phyloP scores from a whole-genome alignment of 2,113 vertebrate species.

The Dryoscopus gambensis region DNA sequence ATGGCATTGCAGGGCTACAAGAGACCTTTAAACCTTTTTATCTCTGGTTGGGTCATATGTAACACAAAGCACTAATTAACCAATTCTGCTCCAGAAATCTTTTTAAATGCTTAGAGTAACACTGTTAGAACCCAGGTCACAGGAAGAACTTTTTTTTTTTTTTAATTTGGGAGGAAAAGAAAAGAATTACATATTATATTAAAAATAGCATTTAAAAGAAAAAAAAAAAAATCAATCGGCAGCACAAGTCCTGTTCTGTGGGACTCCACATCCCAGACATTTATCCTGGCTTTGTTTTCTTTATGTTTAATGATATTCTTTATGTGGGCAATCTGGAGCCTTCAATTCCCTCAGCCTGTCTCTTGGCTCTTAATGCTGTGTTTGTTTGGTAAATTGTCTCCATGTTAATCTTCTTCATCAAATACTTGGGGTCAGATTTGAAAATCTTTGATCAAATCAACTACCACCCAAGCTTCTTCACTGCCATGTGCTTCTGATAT shows the following conservation, averaged over 20 bases:
- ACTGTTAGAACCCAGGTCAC: slow-evolving; percentile 64
- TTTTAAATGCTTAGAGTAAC: slow-evolving; percentile 64
- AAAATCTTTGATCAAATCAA: slow-evolving; percentile 77
- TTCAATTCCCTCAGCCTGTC: slow-evolving; percentile 73
- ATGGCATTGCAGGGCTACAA: slow-evolving; percentile 81
- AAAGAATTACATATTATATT: not conserved
- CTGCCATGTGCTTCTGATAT: slow-evolving; percentile 79
- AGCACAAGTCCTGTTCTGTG: not conserved
- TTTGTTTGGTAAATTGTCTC: slow-evolving; percentile 81
- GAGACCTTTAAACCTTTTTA: slow-evolving; percentile 85
- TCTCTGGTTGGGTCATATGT: slow-evolving; percentile 82
- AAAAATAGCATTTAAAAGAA: not conserved
- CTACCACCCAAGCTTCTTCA: slow-evolving; percentile 63
- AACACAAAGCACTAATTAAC: slow-evolving; percentile 82
- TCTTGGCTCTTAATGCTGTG: slow-evolving; percentile 71
- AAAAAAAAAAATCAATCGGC: not conserved
- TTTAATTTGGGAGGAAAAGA: not conserved
- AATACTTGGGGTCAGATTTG: slow-evolving; percentile 76
- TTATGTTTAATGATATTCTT: slow-evolving; percentile 77
- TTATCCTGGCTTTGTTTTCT: slow-evolving; percentile 67
- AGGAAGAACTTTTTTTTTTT: not conserved
- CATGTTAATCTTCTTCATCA: slow-evolving; percentile 80
- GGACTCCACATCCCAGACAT: slow-evolving; percentile 43
- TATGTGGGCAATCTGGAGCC: slow-evolving; percentile 78
- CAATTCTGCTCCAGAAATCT: slow-evolving; percentile 76